A percentile compares a stretch with the other conserved stretches of the same genome.
These are phyloP conservation scores for Stenurella melanura DNA, from an alignment of 2,888 invertebrate species.

Conservation along the genomic window DNA sequence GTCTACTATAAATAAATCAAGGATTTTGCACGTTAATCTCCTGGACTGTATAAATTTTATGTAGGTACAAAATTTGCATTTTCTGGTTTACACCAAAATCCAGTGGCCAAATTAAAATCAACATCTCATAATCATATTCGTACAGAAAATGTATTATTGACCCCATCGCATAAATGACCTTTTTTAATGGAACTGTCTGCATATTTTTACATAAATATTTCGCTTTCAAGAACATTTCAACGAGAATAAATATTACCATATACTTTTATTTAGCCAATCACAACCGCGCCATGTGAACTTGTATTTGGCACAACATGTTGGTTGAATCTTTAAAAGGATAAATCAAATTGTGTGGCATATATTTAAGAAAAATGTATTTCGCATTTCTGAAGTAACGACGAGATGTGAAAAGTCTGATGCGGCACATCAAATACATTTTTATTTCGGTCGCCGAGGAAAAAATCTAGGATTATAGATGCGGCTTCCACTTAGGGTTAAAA, in stretches of 20 bases:
- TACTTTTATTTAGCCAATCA: background rate
- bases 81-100: background rate
- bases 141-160: background rate
- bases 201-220: constrained; percentile 10
- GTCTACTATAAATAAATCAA: too few species aligned
- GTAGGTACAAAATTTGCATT: background rate
- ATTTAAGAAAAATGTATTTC: constrained; percentile 12
- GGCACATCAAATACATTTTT: constrained; percentile 6
- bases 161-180: constrained; percentile 6
- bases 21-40: too few species aligned
- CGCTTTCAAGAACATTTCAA: background rate
- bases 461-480: constrained; percentile 4
- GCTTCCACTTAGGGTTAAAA: background rate
- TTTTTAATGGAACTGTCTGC: constrained; percentile 14
- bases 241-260: background rate
- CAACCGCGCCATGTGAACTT: constrained; percentile 4
- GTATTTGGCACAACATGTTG: background rate
- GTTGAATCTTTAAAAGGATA: background rate
- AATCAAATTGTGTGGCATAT: constrained; percentile 21
- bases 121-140: background rate
- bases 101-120: background rate
- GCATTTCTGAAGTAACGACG: background rate
- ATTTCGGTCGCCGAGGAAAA: background rate
- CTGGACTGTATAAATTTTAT: background rate
- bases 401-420: background rate